Percentiles rank a stretch among this genome's conserved stretches.
Evolutionary conservation across 1,140 invertebrate genomes (phyloP).

Genomic region (Brachionus koreanus): DNA sequence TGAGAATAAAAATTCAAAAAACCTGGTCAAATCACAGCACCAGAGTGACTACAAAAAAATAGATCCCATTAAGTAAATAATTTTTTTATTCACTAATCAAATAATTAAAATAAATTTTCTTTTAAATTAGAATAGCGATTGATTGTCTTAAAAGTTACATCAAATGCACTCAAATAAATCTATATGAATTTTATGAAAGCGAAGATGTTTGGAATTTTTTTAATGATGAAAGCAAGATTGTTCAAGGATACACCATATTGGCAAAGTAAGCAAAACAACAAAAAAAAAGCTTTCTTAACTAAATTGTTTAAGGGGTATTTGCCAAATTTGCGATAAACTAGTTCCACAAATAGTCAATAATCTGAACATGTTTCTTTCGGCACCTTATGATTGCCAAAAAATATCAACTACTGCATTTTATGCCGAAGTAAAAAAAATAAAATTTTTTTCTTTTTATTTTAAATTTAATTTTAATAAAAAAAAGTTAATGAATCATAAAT

Average conservation of each 20-base stretch:
- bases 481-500: constrained; percentile 58
- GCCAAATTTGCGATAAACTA: constrained; percentile 53
- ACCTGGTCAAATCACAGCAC: constrained; percentile 63
- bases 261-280: constrained; percentile 51
- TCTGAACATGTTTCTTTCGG: constrained; percentile 61
- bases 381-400: constrained; percentile 65
- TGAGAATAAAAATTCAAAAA: constrained; percentile 22
- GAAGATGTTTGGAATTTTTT: constrained; percentile 52
- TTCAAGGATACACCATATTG: constrained; percentile 52
- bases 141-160: constrained; percentile 39
- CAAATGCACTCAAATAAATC: neutral
- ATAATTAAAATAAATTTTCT: neutral
- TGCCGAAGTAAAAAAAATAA: constrained; percentile 60
- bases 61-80: constrained; percentile 62
- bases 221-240: constrained; percentile 50
- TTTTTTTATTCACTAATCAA: neutral
- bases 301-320: constrained; percentile 52
- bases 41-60: constrained; percentile 69
- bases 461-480: constrained; percentile 42
- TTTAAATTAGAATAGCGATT: neutral
- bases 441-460: constrained; percentile 44
- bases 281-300: neutral
- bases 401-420: constrained; percentile 66
- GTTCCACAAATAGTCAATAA: constrained; percentile 60
- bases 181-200: constrained; percentile 50